phyloP scores from a whole-genome alignment of 1,140 invertebrate genomes.

The Thalassaphorura encarpata region DNA sequence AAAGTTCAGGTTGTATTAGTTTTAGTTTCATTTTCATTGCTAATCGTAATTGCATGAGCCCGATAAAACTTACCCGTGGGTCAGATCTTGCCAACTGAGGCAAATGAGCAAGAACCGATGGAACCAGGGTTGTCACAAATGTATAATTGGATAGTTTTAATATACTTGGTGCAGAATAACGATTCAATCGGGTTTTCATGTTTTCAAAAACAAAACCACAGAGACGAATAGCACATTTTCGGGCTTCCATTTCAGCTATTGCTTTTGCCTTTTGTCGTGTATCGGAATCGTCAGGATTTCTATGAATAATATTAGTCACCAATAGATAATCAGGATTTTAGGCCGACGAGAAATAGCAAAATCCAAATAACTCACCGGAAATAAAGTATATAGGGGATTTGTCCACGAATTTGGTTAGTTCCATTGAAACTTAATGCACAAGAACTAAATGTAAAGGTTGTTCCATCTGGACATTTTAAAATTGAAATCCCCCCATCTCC shows the following conservation, averaged over 20 bases:
- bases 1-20: neutral
- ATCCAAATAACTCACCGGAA: constrained; percentile 40
- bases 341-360: neutral
- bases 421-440: constrained; percentile 91
- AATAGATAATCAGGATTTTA: neutral
- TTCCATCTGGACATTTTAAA: constrained; percentile 84
- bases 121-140: constrained; percentile 63
- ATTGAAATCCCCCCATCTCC: constrained; percentile 79
- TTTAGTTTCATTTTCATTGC: neutral
- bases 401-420: constrained; percentile 83
- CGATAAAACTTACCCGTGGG: constrained; percentile 56
- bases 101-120: constrained; percentile 67
- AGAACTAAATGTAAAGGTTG: constrained; percentile 79
- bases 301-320: constrained; percentile 38
- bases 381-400: constrained; percentile 89
- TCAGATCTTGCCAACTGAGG: constrained; percentile 68
- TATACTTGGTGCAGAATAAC: constrained; percentile 33
- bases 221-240: constrained; percentile 52
- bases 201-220: constrained; percentile 20
- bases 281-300: constrained; percentile 54
- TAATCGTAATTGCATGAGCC: neutral
- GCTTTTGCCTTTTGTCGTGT: constrained; percentile 51
- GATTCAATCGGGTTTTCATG: constrained; percentile 22
- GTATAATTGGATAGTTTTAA: constrained; percentile 25
- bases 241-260: constrained; percentile 57